Base-by-base conservation (phyloP, 2,113 vertebrate species). In the Lasiurus borealis region DNA sequence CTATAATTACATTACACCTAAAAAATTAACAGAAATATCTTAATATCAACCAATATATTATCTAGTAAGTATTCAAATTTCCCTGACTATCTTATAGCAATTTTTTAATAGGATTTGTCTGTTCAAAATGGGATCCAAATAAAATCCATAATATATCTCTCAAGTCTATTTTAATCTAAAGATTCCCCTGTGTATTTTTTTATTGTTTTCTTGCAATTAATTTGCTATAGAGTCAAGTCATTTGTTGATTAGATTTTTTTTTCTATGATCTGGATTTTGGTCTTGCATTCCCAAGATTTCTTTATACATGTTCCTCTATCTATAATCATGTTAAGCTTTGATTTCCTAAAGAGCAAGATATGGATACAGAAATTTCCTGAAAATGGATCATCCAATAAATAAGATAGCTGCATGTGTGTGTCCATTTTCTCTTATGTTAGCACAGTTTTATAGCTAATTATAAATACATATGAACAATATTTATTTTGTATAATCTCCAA, bases 391-490 rank as follows among this genome's bases (percentile, higher is more conserved):
- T 21, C 57, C 29, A 46, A 0, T 78, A 72, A 87, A 69, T 4
- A 76, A 82, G 54, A n/a, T 78, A 48, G 18, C n/a, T 68, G 27
- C 34, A 0, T 82, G 9, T 40, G 23, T 75, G 10, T 87, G 64
- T n/a, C 23, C 19, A 36, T 91, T 40, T 27, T 92, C 16, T 80
- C 23, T 88, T 40, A 40, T 40, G 40, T 40, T 80, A 75, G 57
- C 40, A 76, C 59, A 72, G 29, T 88, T 88, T 95, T 85, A 76
- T 88, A n/a, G 31, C 54, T 81, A 68, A 12, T 96, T 92, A 62
- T 15, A 92, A 76, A 94, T 13, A 84, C 34, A 90, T 69, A 31
- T 48, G 12, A 95, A 71, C 19, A 93, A 73, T 81, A 48, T 31
- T 78, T 83, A 34, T 88, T 95, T 95, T 83, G 64, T 80, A 89